phyloP scores from a whole-genome alignment of 2,797 vertebrate species.

The Vespertilio murinus region DNA sequence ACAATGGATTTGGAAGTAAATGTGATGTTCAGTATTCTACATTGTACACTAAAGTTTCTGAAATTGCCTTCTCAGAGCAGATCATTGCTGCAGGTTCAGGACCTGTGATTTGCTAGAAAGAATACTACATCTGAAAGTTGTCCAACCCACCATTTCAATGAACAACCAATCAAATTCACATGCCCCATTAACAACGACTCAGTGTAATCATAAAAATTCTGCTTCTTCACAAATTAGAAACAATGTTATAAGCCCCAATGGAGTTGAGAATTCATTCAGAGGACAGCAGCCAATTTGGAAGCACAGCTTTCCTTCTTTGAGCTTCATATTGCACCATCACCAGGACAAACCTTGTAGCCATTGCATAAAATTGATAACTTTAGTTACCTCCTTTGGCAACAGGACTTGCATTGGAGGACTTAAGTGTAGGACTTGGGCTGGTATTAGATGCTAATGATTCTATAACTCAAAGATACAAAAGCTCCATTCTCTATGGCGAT shows the following conservation, averaged over 20 bases:
- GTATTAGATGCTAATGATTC: not conserved
- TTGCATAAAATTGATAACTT: not conserved
- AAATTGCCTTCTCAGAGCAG: slow-evolving; percentile 55
- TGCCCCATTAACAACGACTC: not conserved
- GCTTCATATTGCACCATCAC: not conserved
- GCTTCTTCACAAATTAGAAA: slow-evolving; percentile 22
- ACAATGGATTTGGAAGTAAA: slow-evolving; percentile 48
- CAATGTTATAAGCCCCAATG: not conserved
- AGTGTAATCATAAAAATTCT: not conserved
- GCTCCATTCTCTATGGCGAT: not conserved
- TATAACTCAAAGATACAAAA: not conserved
- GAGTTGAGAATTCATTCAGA: not conserved
- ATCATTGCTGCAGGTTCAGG: slow-evolving; percentile 56
- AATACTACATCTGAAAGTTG: slow-evolving; percentile 35
- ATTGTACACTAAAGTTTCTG: slow-evolving; percentile 38
- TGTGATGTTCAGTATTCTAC: slow-evolving; percentile 20
- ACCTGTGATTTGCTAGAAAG: slow-evolving; percentile 16
- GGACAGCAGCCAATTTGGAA: not conserved
- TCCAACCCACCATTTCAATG: slow-evolving; percentile 45
- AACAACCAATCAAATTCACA: slow-evolving; percentile 49
- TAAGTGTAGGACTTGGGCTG: not conserved
- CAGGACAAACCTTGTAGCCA: not conserved
- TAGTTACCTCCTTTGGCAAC: not conserved
- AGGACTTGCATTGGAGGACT: not conserved
- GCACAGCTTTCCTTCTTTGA: not conserved